phyloP scores from a whole-genome alignment of 1,140 invertebrate species.

The Saccostrea glomerata region DNA sequence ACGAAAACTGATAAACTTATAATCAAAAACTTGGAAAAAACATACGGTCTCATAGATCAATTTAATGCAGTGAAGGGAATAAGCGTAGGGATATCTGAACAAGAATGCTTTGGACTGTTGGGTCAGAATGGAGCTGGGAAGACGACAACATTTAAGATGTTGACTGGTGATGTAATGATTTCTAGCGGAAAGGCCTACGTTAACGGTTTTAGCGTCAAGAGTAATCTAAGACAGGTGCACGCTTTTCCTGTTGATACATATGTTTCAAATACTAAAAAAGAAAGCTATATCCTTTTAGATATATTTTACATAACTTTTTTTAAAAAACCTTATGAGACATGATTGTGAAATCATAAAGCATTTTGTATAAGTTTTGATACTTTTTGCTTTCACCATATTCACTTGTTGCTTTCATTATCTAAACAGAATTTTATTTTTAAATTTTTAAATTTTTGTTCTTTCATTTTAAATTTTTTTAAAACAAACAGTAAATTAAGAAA shows the following conservation, averaged over 20 bases:
- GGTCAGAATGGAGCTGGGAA: constrained; percentile 94
- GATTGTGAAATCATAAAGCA: no score
- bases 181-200: constrained; percentile 83
- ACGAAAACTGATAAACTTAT: not conserved
- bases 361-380: no score
- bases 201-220: constrained; percentile 74
- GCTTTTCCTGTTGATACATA: not conserved
- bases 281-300: no score
- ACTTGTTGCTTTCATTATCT: no score
- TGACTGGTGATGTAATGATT: constrained; percentile 85
- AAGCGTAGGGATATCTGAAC: constrained; percentile 27
- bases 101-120: constrained; percentile 89
- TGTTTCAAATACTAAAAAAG: not conserved
- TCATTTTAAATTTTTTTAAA: no score
- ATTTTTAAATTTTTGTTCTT: no score
- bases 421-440: no score
- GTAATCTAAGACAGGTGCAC: not conserved
- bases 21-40: not conserved
- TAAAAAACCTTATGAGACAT: no score
- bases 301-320: no score
- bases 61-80: not conserved
- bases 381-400: no score
- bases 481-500: no score
- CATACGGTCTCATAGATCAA: not conserved
- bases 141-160: constrained; percentile 91